These are phyloP conservation scores for Myrmecobius fasciatus DNA, from an alignment of 2,113 vertebrate genomes.

Conservation along the genomic window DNA sequence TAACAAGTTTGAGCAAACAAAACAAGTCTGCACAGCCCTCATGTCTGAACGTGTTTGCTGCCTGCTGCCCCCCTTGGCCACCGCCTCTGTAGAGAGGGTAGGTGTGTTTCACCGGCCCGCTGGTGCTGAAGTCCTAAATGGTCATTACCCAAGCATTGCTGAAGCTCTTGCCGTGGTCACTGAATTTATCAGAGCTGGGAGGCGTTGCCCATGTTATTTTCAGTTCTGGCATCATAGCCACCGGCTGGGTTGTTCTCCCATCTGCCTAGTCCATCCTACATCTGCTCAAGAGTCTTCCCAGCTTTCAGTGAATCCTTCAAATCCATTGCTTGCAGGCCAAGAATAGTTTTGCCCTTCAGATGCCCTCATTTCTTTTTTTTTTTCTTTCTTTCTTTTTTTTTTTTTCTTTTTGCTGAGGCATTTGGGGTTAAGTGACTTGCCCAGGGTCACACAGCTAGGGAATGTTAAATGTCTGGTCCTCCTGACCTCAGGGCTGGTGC, in stretches of 20 bases:
- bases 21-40: neutral
- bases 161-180: neutral
- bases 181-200: neutral
- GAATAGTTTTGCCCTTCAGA: neutral
- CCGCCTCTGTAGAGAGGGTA: neutral
- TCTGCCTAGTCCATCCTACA: neutral
- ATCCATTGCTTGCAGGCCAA: neutral
- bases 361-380: no score
- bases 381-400: no score
- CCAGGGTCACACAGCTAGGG: no score
- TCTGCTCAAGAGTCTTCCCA: neutral
- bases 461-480: no score
- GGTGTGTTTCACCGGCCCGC: neutral
- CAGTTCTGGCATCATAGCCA: neutral
- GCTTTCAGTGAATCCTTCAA: neutral
- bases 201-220: rapidly evolving
- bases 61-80: neutral
- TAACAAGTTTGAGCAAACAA: neutral
- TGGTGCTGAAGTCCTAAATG: neutral
- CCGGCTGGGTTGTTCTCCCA: neutral
- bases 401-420: no score
- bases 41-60: neutral
- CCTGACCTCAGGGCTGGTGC: no score
- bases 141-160: neutral
- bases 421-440: no score